Conservation (phyloP, 2,797 vertebrate genomes). For the Loris lydekkerianus region DNA sequence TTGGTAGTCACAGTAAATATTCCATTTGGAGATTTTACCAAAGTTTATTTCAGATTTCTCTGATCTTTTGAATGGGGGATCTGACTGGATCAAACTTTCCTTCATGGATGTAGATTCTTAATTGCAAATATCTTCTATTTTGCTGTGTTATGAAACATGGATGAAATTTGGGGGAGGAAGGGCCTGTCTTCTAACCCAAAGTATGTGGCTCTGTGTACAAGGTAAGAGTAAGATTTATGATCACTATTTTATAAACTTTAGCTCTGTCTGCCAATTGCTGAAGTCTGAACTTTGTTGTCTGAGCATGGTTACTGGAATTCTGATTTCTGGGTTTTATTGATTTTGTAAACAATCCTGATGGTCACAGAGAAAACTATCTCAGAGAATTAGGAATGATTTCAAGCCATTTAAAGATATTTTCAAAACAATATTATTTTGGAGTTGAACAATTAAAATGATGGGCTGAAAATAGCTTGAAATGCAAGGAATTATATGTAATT, state of each 20-base stretch:
- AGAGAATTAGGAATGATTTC: conserved; percentile 50
- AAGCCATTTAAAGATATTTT: conserved; percentile 59
- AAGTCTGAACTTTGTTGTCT: background rate
- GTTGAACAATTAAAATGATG: conserved; percentile 56
- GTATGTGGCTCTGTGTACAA: background rate
- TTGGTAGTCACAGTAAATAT: conserved; percentile 34
- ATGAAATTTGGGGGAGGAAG: background rate
- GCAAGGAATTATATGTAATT: conserved; percentile 22
- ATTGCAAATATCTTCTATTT: background rate
- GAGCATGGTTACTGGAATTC: background rate
- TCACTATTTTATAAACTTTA: background rate
- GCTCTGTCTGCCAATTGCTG: background rate
- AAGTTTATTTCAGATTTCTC: conserved; percentile 37
- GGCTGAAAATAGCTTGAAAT: conserved; percentile 58
- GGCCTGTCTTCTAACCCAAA: background rate
- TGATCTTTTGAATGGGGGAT: background rate
- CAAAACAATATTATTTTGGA: conserved; percentile 53
- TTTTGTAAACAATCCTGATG: conserved; percentile 49
- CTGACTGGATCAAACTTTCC: conserved; percentile 1
- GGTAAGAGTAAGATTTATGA: conserved; percentile 6
- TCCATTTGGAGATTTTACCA: background rate
- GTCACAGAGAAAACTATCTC: background rate
- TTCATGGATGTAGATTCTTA: background rate
- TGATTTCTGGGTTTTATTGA: conserved; percentile 47
- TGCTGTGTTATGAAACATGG: background rate